Evolutionary conservation across 1,140 invertebrate genomes (phyloP).

Genomic region (Cydia amplana): DNA sequence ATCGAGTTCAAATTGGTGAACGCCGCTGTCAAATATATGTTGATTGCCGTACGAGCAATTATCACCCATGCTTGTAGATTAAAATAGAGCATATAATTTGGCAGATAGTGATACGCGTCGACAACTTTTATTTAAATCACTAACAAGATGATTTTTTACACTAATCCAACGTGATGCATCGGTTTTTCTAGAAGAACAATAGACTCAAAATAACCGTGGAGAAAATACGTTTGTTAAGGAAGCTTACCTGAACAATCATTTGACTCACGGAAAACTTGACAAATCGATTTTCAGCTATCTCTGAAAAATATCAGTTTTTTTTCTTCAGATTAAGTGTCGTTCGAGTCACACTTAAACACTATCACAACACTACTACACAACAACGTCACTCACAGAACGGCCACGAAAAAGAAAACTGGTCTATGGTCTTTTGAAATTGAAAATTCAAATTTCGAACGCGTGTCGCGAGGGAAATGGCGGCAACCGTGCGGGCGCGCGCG

Average conservation of each 20-base stretch:
- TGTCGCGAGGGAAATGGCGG: constrained; percentile 51
- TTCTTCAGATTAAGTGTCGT: not conserved
- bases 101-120: constrained; percentile 28
- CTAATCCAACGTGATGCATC: not conserved
- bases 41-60: constrained; percentile 10
- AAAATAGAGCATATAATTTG: constrained; percentile 32
- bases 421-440: constrained; percentile 39
- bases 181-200: not conserved
- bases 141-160: constrained; percentile 7
- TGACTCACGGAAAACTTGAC: not conserved
- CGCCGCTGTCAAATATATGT: constrained; percentile 24
- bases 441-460: constrained; percentile 38
- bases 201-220: not conserved
- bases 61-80: constrained; percentile 28
- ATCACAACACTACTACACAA: constrained; percentile 22
- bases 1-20: not conserved
- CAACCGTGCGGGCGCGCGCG: constrained; percentile 55
- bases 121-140: constrained; percentile 21
- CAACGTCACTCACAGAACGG: constrained; percentile 10
- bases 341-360: constrained; percentile 20
- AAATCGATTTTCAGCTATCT: constrained; percentile 1
- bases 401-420: constrained; percentile 26
- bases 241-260: constrained; percentile 25
- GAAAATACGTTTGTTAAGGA: not conserved
- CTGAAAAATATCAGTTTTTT: constrained; percentile 9